Evolutionary conservation across 2,113 vertebrate genomes (phyloP).

Genomic region (Cephalopterus ornatus): DNA sequence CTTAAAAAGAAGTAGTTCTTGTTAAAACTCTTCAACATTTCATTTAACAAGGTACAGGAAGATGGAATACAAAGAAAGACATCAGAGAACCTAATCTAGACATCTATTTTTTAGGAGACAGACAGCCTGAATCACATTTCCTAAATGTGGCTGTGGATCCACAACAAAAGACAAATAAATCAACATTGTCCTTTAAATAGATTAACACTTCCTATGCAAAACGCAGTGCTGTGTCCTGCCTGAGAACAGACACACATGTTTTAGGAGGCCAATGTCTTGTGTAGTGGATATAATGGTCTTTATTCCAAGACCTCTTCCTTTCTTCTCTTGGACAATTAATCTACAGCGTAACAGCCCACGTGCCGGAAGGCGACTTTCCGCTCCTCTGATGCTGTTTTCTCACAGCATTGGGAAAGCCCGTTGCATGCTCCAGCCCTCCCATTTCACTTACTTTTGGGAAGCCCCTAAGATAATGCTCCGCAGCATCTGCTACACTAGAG

Average conservation of each 20-base stretch:
- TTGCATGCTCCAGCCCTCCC: not conserved
- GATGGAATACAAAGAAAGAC: not conserved
- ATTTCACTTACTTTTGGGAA: not conserved
- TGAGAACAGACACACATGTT: fast-evolving
- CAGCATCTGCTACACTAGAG: not conserved
- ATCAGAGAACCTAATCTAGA: not conserved
- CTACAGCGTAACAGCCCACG: not conserved
- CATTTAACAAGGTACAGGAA: not conserved
- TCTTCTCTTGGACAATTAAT: not conserved
- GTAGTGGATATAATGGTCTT: not conserved
- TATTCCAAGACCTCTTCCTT: not conserved
- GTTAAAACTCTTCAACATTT: not conserved
- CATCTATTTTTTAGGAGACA: not conserved
- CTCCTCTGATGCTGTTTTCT: not conserved
- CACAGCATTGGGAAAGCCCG: not conserved
- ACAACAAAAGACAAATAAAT: not conserved
- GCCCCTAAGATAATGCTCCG: not conserved
- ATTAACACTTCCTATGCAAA: not conserved
- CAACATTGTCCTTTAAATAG: not conserved
- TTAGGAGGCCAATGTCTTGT: not conserved
- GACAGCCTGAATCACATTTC: not conserved
- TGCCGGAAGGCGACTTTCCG: not conserved
- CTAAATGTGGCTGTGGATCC: not conserved
- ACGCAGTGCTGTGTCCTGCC: not conserved
- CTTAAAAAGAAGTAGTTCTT: not conserved